Base-by-base conservation (phyloP, 2,888 invertebrate genomes). In the Acrobasis suavella region DNA sequence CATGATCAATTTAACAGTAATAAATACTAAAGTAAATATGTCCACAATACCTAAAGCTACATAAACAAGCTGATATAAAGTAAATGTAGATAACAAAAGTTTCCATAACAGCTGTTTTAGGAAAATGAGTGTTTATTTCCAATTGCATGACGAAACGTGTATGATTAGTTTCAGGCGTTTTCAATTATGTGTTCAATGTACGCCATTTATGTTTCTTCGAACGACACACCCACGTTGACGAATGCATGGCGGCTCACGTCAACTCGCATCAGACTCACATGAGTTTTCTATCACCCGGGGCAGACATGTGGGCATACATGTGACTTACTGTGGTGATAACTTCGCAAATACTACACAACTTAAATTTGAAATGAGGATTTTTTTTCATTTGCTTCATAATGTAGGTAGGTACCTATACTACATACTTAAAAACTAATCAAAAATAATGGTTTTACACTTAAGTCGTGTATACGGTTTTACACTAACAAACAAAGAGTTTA, bases 121-220 rank as follows among this genome's bases (percentile, higher is more conserved):
- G 42, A n/a, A 56, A 56, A 46, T 54, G 37, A 10, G 42, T 22
- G 9, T 42, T 22, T 42, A 42, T 42, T 56, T 56, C 42, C 42
- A 39, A 56, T 42, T 56, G 42, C 42, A 56, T 56, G 56, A 56
- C 56, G 46, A 56, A 56, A 42, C 42, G 17, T 46, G 42, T 42
- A 42, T 46, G 56, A 56, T 56, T 56, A 17, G 39, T 56, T 56
- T 42, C 56, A 56, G 56, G 42, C 22, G 39, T 46, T 42, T 56
- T 42, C 56, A 56, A 56, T 56, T 56, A 42, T n/a, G 42, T 56
- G 56, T 56, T 17, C 42, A 38, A 16, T 38, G 14, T 38, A 54
- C 37, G 16, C 42, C 12, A 42, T 42, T 37, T 54, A 42, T 12
- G 12, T 17, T 22, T 3, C 3, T 22, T 22, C 22, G 22, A 22